Evolutionary conservation across 1,140 invertebrate genomes (phyloP), one percentile per base, ranked within the genome.

Genomic region (Procambarus clarkii): DNA sequence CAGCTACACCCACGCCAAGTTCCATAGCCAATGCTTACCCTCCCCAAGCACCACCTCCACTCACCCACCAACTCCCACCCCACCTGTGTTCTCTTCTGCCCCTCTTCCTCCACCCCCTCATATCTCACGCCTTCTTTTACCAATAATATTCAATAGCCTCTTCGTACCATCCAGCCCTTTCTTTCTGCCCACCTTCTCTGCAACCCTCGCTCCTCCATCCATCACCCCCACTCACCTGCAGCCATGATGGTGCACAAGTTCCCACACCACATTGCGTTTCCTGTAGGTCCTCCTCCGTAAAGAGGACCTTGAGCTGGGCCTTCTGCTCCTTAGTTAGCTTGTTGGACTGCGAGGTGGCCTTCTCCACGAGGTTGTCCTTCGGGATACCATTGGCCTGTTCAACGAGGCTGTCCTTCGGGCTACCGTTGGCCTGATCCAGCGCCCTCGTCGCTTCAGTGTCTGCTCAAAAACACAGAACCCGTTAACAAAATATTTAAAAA

Each of bases 201-300:
- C 34, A 34, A 34, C 34, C 34, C 34, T 34, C 34, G 34, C 34
- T 34, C 34, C 50, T 54, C 8, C 50, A 9, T 24, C 21, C 9
- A 13, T 76, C 21, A 9, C 44, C 24, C n/a, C 1, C 44, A 71
- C 34, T 48, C 60, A 91, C 89, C 89, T 91, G 89, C 4, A 85
- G n/a, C 88, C 88, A 90, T 34, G 34, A 46, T 9, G 88, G 77
- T 8, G 21, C 69, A 58, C 46, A 91, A 2, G 83, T 15, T 24
- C 88, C 88, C 24, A 91, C 0, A 34, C 89, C 89, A 24, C 89
- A 91, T 15, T 48, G 48, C 3, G 89, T 91, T 13, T 91, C 82
- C 45, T 79, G 18, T 2, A 79, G 44, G 15, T 85, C 89, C 46
- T 91, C 54, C 21, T 78, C 13, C 4, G 79, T 83, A 46, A 50